Evolutionary conservation across 2,888 invertebrate species (phyloP), one percentile per base, ranked within the genome.

Genomic region (Zootermopsis nevadensis): DNA sequence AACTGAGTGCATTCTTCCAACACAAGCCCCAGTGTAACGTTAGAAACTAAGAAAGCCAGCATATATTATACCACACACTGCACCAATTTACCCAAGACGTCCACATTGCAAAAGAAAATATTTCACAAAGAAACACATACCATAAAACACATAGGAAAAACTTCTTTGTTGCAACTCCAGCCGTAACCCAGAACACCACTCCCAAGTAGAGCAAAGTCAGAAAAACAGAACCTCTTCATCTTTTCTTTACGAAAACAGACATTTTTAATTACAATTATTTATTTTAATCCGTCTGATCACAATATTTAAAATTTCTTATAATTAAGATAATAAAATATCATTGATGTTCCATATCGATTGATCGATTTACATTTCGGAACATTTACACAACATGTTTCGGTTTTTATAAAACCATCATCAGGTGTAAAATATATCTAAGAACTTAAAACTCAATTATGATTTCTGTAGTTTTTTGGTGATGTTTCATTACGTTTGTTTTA

Each of bases 111-210:
- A 15, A 66, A 48, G 48, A 48, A 3, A n/a, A n/a, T 60, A 60
- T 60, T 60, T 60, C n/a, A 24, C 60, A 60, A 33, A 33, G 69
- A 69, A 69, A 69, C 69, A 69, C 69, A 69, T 69, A 8, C 69
- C 69, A 69, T 69, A 69, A 69, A 69, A 31, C 33, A 69, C 19
- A 33, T n/a, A 33, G 31, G 22, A 33, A 22, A 15, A 33, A 15
- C 69, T 33, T 69, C 33, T 69, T 66, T 66, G 66, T 66, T 66
- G 66, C 15, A 15, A 12, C 69, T 69, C 69, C 33, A 69, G 19
- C 33, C 69, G 33, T 66, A 27, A n/a, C 15, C 27, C 66, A 66
- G 19, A 30, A n/a, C 0, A 30, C 12, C 4, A 30, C 7, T 27
- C 66, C 27, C n/a, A 1, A 66, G 6, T 1, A 69, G 0, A 31